Base-by-base conservation (phyloP, 2,797 vertebrate species). In the Cheirogaleus major region DNA sequence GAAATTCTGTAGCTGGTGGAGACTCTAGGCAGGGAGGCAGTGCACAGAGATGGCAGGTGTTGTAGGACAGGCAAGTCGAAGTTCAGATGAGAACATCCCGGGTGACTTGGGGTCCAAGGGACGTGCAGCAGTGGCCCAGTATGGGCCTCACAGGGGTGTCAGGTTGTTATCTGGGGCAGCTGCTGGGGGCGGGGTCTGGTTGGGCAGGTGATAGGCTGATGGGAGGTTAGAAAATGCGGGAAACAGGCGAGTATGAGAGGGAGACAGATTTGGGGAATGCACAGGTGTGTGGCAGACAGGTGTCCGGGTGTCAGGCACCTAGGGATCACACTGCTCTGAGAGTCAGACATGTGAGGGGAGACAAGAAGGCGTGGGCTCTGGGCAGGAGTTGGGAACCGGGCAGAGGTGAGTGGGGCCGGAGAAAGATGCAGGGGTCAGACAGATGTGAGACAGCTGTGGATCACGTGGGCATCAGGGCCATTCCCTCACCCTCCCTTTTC, bases 1-100 rank as follows among this genome's bases (percentile, higher is more conserved):
- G 98, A 99, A 99, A 98, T 99, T 99, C 98, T 99, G 99, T 96
- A 99, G 98, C 55, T 98, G 97, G 90, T 98, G 98, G 65, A 99
- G 99, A 97, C 98, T 99, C 99, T 99, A 70, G n/a, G 52, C 73
- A 48, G 93, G 48, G 67, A 82, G n/a, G 13, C 4, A n/a, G 57
- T 48, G 32, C 35, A 2, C 91, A 91, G 78, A 87, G 30, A 82
- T 41, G 50, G 18, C 38, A 87, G 63, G 75, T 30, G 6, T 48
- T 76, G 50, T 18, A 9, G 41, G 27, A 15, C 7, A 52, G 90
- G 41, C 27, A 72, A 32, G 57, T 9, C 5, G 75, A 30, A 65
- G 9, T 45, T 83, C 90, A 78, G 73, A 17, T 25, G 27, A 81
- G 4, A 18, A 41, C 38, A 43, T 22, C 27, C 55, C n/a, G 3